A percentile compares a stretch with the other conserved stretches of the same genome.
Evolutionary conservation across 2,113 vertebrate genomes (phyloP).

Genomic region (Scortum barcoo): DNA sequence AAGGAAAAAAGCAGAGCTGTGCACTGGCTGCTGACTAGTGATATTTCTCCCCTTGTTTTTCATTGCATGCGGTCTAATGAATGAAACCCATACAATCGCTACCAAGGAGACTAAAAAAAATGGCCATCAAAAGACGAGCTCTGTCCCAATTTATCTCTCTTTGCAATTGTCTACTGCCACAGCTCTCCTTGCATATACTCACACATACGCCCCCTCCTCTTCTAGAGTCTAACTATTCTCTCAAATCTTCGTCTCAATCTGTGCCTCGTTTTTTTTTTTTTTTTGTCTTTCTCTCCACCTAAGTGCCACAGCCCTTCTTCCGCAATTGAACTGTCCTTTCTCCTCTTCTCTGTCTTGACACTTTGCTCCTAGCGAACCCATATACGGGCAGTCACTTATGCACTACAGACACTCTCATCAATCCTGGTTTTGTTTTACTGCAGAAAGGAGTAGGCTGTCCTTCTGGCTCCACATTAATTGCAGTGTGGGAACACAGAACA

Average conservation of each 20-base stretch:
- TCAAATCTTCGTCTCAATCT: constrained; percentile 54
- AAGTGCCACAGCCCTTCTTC: constrained; percentile 41
- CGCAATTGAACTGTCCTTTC: constrained; percentile 36
- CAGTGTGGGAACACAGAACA: constrained; percentile 66
- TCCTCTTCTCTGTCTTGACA: constrained; percentile 46
- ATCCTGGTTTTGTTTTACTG: constrained; percentile 79
- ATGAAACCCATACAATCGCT: constrained; percentile 76
- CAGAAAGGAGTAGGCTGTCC: constrained; percentile 68
- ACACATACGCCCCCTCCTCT: neutral
- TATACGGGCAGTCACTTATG: constrained; percentile 62
- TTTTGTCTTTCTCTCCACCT: constrained; percentile 37
- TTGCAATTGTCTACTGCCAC: constrained; percentile 50
- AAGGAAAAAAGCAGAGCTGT: constrained; percentile 45
- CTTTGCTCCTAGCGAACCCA: constrained; percentile 51
- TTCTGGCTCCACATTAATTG: constrained; percentile 79
- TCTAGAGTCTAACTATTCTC: constrained; percentile 42
- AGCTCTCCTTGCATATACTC: constrained; percentile 42
- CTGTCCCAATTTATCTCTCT: constrained; percentile 73
- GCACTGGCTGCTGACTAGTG: constrained; percentile 64
- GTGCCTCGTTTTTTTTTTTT: constrained; percentile 33
- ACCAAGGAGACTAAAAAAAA: constrained; percentile 76
- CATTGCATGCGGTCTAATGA: constrained; percentile 61
- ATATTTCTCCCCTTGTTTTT: constrained; percentile 78
- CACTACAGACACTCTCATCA: constrained; percentile 73
- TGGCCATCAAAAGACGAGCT: constrained; percentile 66